Base-by-base conservation (phyloP, 1,140 invertebrate species). In the Procambarus virginalis region DNA sequence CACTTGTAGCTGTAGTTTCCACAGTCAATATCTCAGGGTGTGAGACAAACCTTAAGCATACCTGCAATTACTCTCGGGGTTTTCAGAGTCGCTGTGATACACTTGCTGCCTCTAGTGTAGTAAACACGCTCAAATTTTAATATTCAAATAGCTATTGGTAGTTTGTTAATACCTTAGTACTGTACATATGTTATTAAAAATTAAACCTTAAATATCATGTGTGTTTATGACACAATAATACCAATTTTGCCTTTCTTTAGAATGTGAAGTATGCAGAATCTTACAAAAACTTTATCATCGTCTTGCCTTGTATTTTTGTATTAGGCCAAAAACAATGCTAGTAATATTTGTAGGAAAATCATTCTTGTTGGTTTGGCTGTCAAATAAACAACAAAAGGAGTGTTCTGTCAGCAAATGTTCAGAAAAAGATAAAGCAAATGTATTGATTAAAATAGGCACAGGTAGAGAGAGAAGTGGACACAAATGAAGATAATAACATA, bases 61-160 rank as follows among this genome's bases (percentile, higher is more conserved):
- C 68, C 68, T 73, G 68, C 68, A n/a, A 73, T 73, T n/a, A 73
- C 68, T 9, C 34, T 6, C 6, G 22, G 68, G 5, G 34, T 73
- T 34, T 73, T 73, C 68, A 73, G 68, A 73, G 22, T 73, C 34
- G n/a, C 68, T 73, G 68, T 73, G 68, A 73, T 73, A 73, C 68
- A 73, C 68, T 22, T 34, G 68, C n/a, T 73, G 68, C 68, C 68
- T 73, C 68, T 73, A 73, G 68, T 73, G 4, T 73, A 73, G 68
- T 20, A 68, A 73, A 73, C 20, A 34, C 10, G 22, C 20, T 73
- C 68, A 73, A 34, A 1, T 73, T 73, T 4, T 68, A 68, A 20
- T 73, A 45, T 73, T 73, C 5, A 22, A 34, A 34, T 73, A 73
- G 8, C 8, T 73, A 73, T 73, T 73, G n/a, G 68, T 34, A 73